Evolutionary conservation across 2,888 invertebrate species (phyloP), one percentile per base, ranked within the genome.

Genomic region (Mechanitis messenoides): DNA sequence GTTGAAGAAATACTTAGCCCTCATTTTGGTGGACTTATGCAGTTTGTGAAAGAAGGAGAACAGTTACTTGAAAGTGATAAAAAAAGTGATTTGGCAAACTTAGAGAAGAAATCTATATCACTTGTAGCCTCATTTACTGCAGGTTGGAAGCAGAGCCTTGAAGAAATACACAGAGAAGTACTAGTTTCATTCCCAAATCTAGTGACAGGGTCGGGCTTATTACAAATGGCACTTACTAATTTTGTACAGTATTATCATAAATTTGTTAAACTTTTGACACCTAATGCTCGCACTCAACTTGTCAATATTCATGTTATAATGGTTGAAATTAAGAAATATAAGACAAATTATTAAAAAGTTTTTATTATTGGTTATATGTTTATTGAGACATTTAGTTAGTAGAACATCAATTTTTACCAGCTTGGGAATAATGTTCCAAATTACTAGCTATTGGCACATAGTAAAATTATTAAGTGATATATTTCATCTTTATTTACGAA

Each of bases 291-390:
- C 68, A 95, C 96, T 6, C 97, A 98, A 81, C 92, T 99, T 59
- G 97, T 98, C 3, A 99, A 99, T 81, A 97, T 98, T 76, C 99
- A 99, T 89, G 97, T 98, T 64, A 96, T 99, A 64, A 99, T 99
- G 97, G 97, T 98, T 2, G 99, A 99, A 91, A 96, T 99, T 68
- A 99, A 99, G 85, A 99, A 99, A 90, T 98, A 98, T 86, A 99
- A 99, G 90, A 97, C 97, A 6, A 96, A 95, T 83, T 99, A 96
- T 88, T 98, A 91, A 88, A 50, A 31, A 31, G 3, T 61, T 42
- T 56, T 12, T 55, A 56, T 42, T 42, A 50, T 58, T 33, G 33
- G n/a, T 56, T 53, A 7, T 35, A 3, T 4, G 28, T 58, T 20
- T 33, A 50, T 20, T n/a, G 42, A 42, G 9, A 11, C 7, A 42